Base-by-base conservation (phyloP, 2,888 invertebrate species). In the Tetragonisca angustula region DNA sequence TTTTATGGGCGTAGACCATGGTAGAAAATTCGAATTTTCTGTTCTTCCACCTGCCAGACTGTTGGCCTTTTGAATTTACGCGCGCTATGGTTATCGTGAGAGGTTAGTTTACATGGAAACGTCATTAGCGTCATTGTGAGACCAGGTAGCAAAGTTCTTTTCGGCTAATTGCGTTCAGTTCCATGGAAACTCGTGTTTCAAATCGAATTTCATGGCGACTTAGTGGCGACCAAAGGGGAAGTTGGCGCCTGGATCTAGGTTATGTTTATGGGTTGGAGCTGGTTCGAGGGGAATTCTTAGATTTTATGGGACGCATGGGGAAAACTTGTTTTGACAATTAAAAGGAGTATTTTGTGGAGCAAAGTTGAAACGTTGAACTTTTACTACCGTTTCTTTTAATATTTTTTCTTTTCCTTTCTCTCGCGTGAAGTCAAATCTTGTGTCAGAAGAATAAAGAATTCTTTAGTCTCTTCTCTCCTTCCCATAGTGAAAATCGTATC, bases 51-150 rank as follows among this genome's bases (percentile, higher is more conserved):
- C 49, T 36, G 1, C 27, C 4, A 50, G 32, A 59, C 56, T 69
- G 52, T 2, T 17, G 24, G 32, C n/a, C 15, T n/a, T 67, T 64
- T 21, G 19, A 15, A 54, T 79, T 56, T 32, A 78, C 79, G n/a
- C 43, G 75, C 27, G 64, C 36, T 19, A 0, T 13, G 21, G 62
- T 27, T 73, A 70, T 76, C 72, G 59, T 0, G 9, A 19, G 11
- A 27, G 15, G 59, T 32, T 71, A 69, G 59, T 79, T 69, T 65
- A 86, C 86, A 86, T 59, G 85, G 36, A 86, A 86, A 86, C 71
- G 68, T 83, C 86, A 86, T 86, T 86, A 86, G 85, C 56, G 64
- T 83, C 86, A 83, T 85, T 86, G 86, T 86, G 54, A 67, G 59
- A 50, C 50, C 62, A 17, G n/a, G 50, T 32, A 36, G 85, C 81